Evolutionary conservation across 2,888 invertebrate genomes (phyloP).

Genomic region (Crossocerus cetratus): DNA sequence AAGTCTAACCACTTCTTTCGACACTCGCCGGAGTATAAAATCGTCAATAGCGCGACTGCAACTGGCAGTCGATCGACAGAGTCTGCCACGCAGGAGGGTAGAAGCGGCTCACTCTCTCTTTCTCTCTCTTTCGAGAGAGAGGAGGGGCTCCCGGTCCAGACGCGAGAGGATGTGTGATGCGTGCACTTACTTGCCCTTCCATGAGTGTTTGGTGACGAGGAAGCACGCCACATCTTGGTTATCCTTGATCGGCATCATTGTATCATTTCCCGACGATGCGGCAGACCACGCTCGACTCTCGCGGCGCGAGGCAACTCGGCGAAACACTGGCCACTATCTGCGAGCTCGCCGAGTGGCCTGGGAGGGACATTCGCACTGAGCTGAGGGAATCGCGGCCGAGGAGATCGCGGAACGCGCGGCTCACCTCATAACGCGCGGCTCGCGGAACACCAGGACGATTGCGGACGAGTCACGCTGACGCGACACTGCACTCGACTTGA

Average conservation of each 20-base stretch:
- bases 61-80: no score
- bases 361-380: constrained; percentile 49
- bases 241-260: constrained; percentile 91
- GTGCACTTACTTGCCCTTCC: constrained; percentile 95
- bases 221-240: constrained; percentile 98
- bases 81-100: no score
- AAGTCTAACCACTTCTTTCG: no score
- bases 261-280: constrained; percentile 79
- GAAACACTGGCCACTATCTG: constrained; percentile 54
- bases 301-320: constrained; percentile 10
- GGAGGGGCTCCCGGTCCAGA: no score
- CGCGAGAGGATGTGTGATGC: no score
- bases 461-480: background rate
- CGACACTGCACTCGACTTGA: background rate
- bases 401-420: constrained; percentile 15
- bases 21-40: background rate
- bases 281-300: constrained; percentile 16
- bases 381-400: constrained; percentile 28
- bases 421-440: background rate
- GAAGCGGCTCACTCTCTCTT: no score
- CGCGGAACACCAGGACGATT: no score
- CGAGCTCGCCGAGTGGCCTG: constrained; percentile 46
- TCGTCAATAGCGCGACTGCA: no score
- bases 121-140: no score
- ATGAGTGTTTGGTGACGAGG: constrained; percentile 97